Conservation (phyloP, 2,113 vertebrate species). For the Procavia capensis region DNA sequence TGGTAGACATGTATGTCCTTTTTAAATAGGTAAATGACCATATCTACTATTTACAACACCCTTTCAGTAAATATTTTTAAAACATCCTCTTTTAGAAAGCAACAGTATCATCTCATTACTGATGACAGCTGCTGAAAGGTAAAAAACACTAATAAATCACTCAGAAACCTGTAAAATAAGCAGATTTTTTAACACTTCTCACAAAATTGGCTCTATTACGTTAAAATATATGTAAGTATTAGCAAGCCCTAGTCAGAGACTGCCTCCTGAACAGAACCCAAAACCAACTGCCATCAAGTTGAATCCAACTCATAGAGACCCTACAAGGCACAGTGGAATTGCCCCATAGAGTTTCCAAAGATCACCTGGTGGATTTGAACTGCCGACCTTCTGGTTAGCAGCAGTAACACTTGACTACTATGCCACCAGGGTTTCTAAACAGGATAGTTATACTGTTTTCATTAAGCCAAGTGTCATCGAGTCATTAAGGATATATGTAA, state of each 20-base stretch:
- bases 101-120: background rate
- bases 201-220: background rate
- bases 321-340: too few relatives aligned
- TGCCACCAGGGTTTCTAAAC: too few relatives aligned
- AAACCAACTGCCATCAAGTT: too few relatives aligned
- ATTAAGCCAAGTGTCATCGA: too few relatives aligned
- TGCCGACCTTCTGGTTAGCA: too few relatives aligned
- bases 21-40: slow-evolving; percentile 17
- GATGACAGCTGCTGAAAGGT: background rate
- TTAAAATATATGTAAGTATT: background rate
- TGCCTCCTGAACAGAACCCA: slow-evolving; percentile 29
- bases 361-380: too few relatives aligned
- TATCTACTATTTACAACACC: background rate
- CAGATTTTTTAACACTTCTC: slow-evolving; percentile 43
- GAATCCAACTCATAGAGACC: too few relatives aligned
- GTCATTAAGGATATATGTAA: too few relatives aligned
- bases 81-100: slow-evolving; percentile 21
- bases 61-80: background rate
- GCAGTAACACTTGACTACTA: too few relatives aligned
- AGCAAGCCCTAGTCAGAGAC: slow-evolving; percentile 20
- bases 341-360: too few relatives aligned
- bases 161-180: slow-evolving; percentile 20
- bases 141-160: background rate
- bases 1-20: background rate
- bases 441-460: slow-evolving; percentile 30